Base-by-base conservation (phyloP, 2,888 invertebrate species). In the Pardosa pseudoannulata region DNA sequence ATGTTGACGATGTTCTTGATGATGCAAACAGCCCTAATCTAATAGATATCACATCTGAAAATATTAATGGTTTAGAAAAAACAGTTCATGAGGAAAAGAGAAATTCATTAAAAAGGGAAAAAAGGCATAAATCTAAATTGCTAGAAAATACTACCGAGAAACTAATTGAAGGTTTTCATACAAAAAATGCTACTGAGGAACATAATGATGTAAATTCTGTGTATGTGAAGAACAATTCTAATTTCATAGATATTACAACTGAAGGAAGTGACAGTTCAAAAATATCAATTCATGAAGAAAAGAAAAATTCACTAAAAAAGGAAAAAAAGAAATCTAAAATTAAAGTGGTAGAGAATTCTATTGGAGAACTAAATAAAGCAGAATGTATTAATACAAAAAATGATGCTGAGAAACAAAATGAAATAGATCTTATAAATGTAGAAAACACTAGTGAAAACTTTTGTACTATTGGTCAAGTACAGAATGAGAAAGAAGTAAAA, bases 401-500 rank as follows among this genome's bases (percentile, higher is more conserved):
- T 85, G n/a, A 88, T 87, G 41, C 86, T 89, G 46, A 86, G 79
- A 93, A 93, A 89, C 50, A 76, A 71, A 91, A 92, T 89, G 90
- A 90, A 88, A 90, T 90, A 41, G 90, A 92, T 79, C 92, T 93
- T 88, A 73, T 72, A 79, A 31, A 50, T 36, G 56, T 41, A 9
- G 28, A 46, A 46, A 50, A 76, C 23, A 2, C 9, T 19, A 31
- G 16, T 7, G 76, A 29, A 70, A 64, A 62, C 27, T 95, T 94
- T 90, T 94, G 94, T 90, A 93, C 96, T 27, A 92, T 96, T 72
- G 96, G 96, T 6, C 93, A 92, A 79, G 93, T 93, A 90, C 93
- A 93, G 82, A 93, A 94, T 90, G 89, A 89, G 71, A 90, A 90
- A 75, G 88, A 89, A 27, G 89, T 90, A 82, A 90, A 91, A 90